phyloP scores from a whole-genome alignment of 2,797 vertebrate genomes.

The Myripristis jacobus region DNA sequence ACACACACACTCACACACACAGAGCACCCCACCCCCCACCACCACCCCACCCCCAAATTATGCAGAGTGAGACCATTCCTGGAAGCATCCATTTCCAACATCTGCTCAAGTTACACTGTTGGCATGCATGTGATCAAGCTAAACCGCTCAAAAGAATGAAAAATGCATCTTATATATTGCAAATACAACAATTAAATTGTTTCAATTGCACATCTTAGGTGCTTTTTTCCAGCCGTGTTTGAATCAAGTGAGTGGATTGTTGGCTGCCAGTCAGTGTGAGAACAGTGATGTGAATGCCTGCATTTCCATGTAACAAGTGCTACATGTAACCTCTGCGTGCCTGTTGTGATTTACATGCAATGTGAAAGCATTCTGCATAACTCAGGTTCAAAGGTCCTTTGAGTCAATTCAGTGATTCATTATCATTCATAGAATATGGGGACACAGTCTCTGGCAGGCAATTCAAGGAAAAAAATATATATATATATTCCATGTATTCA shows the following conservation, averaged over 20 bases:
- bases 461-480: background rate
- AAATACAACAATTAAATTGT: constrained; percentile 41
- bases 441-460: constrained; percentile 8
- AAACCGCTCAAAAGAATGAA: constrained; percentile 62
- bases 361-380: constrained; percentile 2
- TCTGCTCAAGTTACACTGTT: constrained; percentile 70
- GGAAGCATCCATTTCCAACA: constrained; percentile 73
- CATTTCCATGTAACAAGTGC: background rate
- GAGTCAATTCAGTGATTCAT: constrained; percentile 23
- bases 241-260: constrained; percentile 31
- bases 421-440: constrained; percentile 16
- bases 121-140: constrained; percentile 62
- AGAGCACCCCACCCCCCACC: constrained; percentile 42
- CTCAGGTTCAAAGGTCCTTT: background rate
- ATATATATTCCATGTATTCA: constrained; percentile 5
- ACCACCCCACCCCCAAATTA: constrained; percentile 68
- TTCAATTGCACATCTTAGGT: constrained; percentile 29
- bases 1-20: constrained; percentile 28
- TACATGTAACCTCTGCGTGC: background rate
- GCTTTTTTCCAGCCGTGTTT: constrained; percentile 19
- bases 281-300: background rate
- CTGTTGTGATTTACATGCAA: constrained; percentile 13
- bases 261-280: constrained; percentile 27
- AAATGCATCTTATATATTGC: constrained; percentile 25
- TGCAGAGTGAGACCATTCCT: constrained; percentile 76